Conservation (phyloP, 1,140 invertebrate genomes). For the Drosophila tristis region DNA sequence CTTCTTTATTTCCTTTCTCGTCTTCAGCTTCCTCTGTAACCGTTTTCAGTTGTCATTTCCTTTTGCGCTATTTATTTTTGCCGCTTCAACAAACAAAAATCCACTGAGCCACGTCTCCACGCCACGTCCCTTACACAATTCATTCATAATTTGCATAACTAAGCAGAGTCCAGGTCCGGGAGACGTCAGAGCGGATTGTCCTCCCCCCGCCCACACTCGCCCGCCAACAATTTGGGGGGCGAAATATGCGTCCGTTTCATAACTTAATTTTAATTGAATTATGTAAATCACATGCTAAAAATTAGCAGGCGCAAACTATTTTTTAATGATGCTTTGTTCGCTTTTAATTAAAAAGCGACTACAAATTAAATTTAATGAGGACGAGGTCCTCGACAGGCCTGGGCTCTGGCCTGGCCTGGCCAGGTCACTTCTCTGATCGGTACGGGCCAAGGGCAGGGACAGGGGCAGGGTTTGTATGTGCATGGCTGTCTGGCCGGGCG, state of each 20-base stretch:
- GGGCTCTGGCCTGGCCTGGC: neutral
- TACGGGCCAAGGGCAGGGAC: too few relatives aligned
- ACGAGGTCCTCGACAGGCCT: too few relatives aligned
- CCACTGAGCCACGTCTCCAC: slow-evolving; percentile 25
- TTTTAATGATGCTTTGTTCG: slow-evolving; percentile 75
- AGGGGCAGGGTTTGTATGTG: slow-evolving; percentile 18
- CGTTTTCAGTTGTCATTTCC: slow-evolving; percentile 53
- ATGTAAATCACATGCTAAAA: slow-evolving; percentile 79
- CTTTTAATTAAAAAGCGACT: slow-evolving; percentile 77
- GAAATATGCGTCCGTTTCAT: slow-evolving; percentile 73
- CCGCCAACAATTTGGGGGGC: slow-evolving; percentile 24
- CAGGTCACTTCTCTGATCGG: too few relatives aligned
- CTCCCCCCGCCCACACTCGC: neutral
- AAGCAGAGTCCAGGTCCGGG: slow-evolving; percentile 35
- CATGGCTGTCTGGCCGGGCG: slow-evolving; percentile 32
- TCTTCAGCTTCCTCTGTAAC: neutral
- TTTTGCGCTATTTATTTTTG: slow-evolving; percentile 77
- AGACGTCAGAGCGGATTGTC: slow-evolving; percentile 44
- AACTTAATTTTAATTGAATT: slow-evolving; percentile 82
- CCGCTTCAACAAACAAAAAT: slow-evolving; percentile 73
- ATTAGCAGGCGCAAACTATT: slow-evolving; percentile 81
- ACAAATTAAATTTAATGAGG: slow-evolving; percentile 78
- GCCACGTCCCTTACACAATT: slow-evolving; percentile 20
- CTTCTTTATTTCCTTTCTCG: neutral
- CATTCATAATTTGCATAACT: slow-evolving; percentile 61